Evolutionary conservation across 2,888 invertebrate species (phyloP), one percentile per base, ranked within the genome.

Genomic region (Diarsia mendica): DNA sequence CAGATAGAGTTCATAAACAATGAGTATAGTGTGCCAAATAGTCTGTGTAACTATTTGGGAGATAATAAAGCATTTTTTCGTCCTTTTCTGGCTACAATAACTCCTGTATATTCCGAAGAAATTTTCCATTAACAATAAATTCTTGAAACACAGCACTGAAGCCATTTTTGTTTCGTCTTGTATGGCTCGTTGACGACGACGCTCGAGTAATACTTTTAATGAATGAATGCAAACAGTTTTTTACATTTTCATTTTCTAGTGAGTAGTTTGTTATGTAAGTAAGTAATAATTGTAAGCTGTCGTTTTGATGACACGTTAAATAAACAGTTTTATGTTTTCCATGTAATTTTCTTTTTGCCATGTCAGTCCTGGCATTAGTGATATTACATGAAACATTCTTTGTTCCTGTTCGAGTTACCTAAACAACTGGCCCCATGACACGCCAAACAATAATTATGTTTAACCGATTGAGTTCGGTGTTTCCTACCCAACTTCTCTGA

Each of bases 211-310:
- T 64, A 23, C 13, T 63, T 55, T 63, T 63, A 63, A 63, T 63
- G n/a, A 13, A 44, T 44, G 8, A 10, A 13, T n/a, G 48, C 20
- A 20, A 49, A 64, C 1, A 51, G 51, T 58, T 39, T 13, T 13
- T 49, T 20, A 28, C 9, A 23, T 79, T 48, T 44, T 44, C n/a
- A 63, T 63, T 44, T 63, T 6, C 13, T 63, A n/a, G 13, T 13
- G 13, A 44, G n/a, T 63, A 61, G 20, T 11, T 61, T n/a, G n/a
- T 44, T 63, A 20, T 11, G 1, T 23, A 28, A 0, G n/a, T n/a
- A 61, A 53, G 15, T 60, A n/a, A 53, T 46, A 51, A 77, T 60
- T 68, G 13, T 13, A 20, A 39, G 15, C n/a, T 77, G 79, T 71
- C 48, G 10, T 63, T 63, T 55, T 39, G 2, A 39, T 49, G 63